Evolutionary conservation across 1,140 invertebrate genomes (phyloP), one percentile per base, ranked within the genome.

Genomic region (Xylocopa sonorina): DNA sequence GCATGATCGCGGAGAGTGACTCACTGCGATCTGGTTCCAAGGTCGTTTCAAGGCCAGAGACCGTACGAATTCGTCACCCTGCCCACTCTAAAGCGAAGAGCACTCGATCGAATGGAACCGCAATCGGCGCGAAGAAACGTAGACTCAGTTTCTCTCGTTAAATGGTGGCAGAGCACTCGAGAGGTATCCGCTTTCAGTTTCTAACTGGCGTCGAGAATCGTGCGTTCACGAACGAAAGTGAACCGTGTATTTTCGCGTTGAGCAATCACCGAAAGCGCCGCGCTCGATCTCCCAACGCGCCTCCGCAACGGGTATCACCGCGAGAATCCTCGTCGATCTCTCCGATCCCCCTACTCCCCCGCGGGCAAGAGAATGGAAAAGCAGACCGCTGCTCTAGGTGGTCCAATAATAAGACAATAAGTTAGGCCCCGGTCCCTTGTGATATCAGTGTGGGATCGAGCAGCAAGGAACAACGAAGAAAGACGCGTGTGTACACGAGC

Each of bases 401-500:
- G 91, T 92, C 91, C 88, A 91, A 91, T 91, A 91, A 92, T 91
- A 92, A 86, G 84, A 87, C 81, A 81, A 87, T 86, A 87, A 86
- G 84, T 83, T 86, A 82, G 84, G 81, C 78, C 48, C 68, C 74
- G 81, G 72, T 81, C 66, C 62, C 68, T 21, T 53, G 71, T 75
- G 73, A 76, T 87, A 87, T 87, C 85, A 86, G 84, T 87, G 84
- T 86, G 85, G 85, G 85, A 87, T 86, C 85, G 84, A 87, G 83
- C 83, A 24, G 81, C n/a, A n/a, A n/a, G 85, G 72, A 51, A 76
- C 72, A 67, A 34, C 46, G 66, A 77, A 78, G 78, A 66, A 66
- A 34, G 57, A 58, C 57, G 79, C 81, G 76, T 58, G 69, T 41
- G 51, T 41, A 53, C 24, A 12, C 24, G 53, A 55, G 55, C 50